Evolutionary conservation across 2,888 invertebrate species (phyloP).

Genomic region (Selenia dentaria): DNA sequence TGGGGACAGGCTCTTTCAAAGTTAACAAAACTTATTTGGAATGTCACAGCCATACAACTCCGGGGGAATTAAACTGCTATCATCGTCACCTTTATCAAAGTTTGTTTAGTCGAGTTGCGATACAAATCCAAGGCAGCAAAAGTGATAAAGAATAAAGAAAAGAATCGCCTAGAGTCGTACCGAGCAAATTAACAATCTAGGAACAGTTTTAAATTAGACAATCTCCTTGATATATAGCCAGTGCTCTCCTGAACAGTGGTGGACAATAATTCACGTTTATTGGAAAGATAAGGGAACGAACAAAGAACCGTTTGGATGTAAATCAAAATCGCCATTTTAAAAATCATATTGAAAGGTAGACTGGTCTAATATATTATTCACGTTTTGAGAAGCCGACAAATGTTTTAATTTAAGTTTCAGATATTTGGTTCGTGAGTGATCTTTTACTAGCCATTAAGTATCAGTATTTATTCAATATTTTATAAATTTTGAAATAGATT

Average conservation of each 20-base stretch:
- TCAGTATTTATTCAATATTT: too few species aligned
- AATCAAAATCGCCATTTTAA: conserved; percentile 62
- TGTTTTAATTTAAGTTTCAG: neutral
- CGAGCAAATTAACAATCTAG: conserved; percentile 52
- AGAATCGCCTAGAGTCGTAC: neutral
- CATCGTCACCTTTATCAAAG: too few species aligned
- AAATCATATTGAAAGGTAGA: conserved; percentile 47
- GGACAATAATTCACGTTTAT: conserved; percentile 76
- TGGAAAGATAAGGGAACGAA: conserved; percentile 74
- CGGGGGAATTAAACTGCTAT: too few species aligned
- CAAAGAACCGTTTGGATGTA: conserved; percentile 64
- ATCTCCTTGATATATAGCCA: conserved; percentile 72
- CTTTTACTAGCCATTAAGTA: too few species aligned
- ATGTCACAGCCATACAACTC: conserved; percentile 34
- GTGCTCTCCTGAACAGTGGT: conserved; percentile 62
- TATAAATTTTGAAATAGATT: too few species aligned
- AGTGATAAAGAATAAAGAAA: too few species aligned
- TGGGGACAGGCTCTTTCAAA: conserved; percentile 33
- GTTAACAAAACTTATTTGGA: conserved; percentile 42
- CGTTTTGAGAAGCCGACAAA: conserved; percentile 7
- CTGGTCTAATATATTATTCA: conserved; percentile 22
- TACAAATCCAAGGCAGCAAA: too few species aligned
- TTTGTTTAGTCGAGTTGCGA: too few species aligned
- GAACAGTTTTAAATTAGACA: conserved; percentile 76
- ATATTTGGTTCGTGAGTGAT: neutral